Evolutionary conservation across 2,888 invertebrate genomes (phyloP).

Genomic region (Athetis lepigone): DNA sequence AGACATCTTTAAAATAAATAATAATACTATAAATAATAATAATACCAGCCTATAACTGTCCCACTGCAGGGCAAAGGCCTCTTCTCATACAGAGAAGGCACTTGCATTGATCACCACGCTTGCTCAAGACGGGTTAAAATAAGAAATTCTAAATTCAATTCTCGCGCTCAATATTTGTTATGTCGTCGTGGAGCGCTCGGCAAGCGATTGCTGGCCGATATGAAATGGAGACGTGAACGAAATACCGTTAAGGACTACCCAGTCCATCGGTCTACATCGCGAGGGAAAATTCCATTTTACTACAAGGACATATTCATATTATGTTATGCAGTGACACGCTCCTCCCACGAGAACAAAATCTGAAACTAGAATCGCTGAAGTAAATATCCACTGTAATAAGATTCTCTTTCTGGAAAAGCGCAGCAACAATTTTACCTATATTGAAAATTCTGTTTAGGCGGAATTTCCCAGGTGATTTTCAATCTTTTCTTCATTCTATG

Average conservation of each 20-base stretch:
- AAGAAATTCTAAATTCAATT: slow-evolving; percentile 77
- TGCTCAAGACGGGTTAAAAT: no score
- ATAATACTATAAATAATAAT: no score
- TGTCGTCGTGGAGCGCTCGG: slow-evolving; percentile 69
- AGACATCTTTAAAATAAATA: no score
- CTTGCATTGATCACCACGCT: no score
- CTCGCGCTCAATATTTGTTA: slow-evolving; percentile 75
- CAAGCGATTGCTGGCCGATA: slow-evolving; percentile 71
- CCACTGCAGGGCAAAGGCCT: no score
- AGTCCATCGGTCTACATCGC: slow-evolving; percentile 52
- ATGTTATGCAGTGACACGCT: slow-evolving; percentile 59
- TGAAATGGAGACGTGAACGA: slow-evolving; percentile 74
- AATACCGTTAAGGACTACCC: slow-evolving; percentile 65
- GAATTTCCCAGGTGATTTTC: not conserved
- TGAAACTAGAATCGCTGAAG: slow-evolving; percentile 47
- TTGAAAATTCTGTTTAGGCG: not conserved
- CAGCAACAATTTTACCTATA: not conserved
- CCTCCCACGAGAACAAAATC: slow-evolving; percentile 50
- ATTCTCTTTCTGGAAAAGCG: slow-evolving; percentile 10
- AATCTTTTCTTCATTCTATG: slow-evolving; percentile 3
- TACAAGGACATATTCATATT: slow-evolving; percentile 55
- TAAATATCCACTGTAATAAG: slow-evolving; percentile 43
- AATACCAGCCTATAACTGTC: no score
- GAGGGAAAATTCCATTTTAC: slow-evolving; percentile 56
- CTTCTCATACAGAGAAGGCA: no score